Base-by-base conservation (phyloP, 2,113 vertebrate species). In the Sturnus vulgaris region DNA sequence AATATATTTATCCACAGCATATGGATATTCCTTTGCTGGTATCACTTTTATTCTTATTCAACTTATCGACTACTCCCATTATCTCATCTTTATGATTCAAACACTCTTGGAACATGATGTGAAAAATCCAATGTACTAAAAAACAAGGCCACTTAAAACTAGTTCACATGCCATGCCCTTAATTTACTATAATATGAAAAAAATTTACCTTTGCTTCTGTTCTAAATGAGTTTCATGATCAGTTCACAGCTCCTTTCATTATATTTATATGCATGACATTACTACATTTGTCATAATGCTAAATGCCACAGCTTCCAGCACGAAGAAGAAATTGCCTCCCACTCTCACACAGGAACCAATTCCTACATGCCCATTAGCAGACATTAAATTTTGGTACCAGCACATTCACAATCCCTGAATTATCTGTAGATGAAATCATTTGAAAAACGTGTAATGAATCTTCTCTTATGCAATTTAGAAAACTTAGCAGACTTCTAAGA, bases 181-280 rank as follows among this genome's bases (percentile, higher is more conserved):
- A 33, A 93, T 96, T 95, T 88, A 49, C 31, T 60, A 2, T 15
- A 86, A 93, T 86, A 33, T 44, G 56, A 91, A 88, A 93, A 80
- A 80, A 68, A 53, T 15, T 55, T 77, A 71, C 46, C 39, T 63
- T 76, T 59, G 44, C 44, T 92, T 50, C 57, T 47, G 72, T 75
- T 61, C 57, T 69, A 77, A 94, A 90, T 47, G 53, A 96, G 53
- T 59, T 69, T 94, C 86, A 82, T 95, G 89, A 85, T 73, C 83
- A 68, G 69, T 46, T 88, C 35, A 15, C 47, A 90, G 13, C 52
- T 95, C 68, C 55, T 70, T 82, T 95, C 93, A 92, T 94, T 96
- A 86, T 30, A 80, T 60, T 82, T 78, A 47, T 39, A 23, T 79
- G n/a, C n/a, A 40, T 42, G 61, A 23, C 65, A 89, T 94, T 84